Evolutionary conservation across 2,888 invertebrate species (phyloP).

Genomic region (Caprella mutica): DNA sequence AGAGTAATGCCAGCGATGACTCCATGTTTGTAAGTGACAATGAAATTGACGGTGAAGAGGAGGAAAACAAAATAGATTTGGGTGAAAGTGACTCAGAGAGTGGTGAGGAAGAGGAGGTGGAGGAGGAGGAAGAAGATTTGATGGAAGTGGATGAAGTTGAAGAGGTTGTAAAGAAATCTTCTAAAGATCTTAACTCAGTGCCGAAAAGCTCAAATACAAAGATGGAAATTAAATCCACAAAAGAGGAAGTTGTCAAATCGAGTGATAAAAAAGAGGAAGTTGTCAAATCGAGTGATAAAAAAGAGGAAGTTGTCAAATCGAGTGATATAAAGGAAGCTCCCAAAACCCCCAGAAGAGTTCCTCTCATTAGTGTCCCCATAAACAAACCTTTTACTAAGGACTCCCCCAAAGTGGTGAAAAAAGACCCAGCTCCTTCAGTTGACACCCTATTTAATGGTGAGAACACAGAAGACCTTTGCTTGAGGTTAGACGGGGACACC

Average conservation of each 20-base stretch:
- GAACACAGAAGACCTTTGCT: neutral
- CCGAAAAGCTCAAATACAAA: neutral
- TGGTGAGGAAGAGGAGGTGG: neutral
- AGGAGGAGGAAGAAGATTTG: neutral
- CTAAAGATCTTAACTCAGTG: neutral
- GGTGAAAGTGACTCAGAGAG: neutral
- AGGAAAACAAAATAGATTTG: neutral
- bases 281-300: neutral
- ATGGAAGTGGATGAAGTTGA: constrained; percentile 1
- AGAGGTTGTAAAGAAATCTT: neutral
- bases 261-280: neutral
- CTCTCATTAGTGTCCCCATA: no score
- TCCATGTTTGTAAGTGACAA: neutral
- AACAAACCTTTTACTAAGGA: no score
- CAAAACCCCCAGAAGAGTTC: neutral
- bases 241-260: neutral
- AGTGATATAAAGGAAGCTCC: neutral
- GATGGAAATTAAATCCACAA: neutral
- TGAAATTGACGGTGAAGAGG: neutral
- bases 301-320: neutral
- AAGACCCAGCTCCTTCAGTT: no score
- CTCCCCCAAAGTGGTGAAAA: no score
- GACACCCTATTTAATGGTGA: no score
- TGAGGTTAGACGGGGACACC: neutral
- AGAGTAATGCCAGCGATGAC: no score